Evolutionary conservation across 2,797 vertebrate genomes (phyloP).

Genomic region (Cetoscarus ocellatus): DNA sequence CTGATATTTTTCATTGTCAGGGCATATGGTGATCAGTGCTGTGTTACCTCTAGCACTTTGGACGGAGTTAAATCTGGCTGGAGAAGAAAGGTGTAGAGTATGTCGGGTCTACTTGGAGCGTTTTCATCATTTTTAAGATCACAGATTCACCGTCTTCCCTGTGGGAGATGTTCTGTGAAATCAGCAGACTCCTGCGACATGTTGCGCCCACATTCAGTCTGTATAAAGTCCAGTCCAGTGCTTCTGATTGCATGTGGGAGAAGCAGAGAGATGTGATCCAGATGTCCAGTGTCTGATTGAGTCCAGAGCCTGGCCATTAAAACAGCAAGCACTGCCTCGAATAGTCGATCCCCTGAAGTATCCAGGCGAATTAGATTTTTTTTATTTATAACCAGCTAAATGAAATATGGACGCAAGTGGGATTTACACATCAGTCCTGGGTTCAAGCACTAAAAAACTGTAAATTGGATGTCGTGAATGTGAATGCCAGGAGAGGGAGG

Average conservation of each 20-base stretch:
- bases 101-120: conserved; percentile 27
- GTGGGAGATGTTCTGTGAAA: conserved; percentile 65
- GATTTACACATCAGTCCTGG: conserved; percentile 74
- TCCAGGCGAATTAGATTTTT: conserved; percentile 80
- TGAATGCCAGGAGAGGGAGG: conserved; percentile 36
- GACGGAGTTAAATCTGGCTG: conserved; percentile 23
- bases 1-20: conserved; percentile 30
- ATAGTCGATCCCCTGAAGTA: conserved; percentile 80
- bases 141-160: conserved; percentile 26
- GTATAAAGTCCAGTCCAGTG: conserved; percentile 54
- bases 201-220: conserved; percentile 80
- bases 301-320: conserved; percentile 89
- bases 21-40: conserved; percentile 38
- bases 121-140: conserved; percentile 29
- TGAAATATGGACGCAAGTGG: conserved; percentile 52
- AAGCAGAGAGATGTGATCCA: conserved; percentile 87
- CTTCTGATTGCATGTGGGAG: conserved; percentile 77
- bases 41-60: conserved; percentile 26
- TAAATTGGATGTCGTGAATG: conserved; percentile 27
- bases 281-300: conserved; percentile 88
- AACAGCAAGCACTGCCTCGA: conserved; percentile 83
- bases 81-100: conserved; percentile 36
- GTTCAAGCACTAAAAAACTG: conserved; percentile 77
- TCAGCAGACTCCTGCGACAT: conserved; percentile 70
- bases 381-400: conserved; percentile 42